Conservation (phyloP, 2,113 vertebrate genomes). For the Chaenogobius annularis region DNA sequence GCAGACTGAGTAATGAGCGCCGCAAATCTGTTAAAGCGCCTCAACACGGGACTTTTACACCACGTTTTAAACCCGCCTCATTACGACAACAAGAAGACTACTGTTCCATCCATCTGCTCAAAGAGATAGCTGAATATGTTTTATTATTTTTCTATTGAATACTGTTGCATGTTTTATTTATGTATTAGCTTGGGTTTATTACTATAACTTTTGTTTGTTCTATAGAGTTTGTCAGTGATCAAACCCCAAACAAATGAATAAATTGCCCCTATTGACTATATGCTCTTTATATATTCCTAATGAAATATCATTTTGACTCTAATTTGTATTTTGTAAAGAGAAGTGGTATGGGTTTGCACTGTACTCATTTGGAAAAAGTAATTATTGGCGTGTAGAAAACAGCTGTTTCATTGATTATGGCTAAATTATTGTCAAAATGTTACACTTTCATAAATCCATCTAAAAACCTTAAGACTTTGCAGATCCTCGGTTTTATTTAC, state of each 20-base stretch:
- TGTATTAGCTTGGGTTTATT: not conserved
- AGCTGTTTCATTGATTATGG: no score
- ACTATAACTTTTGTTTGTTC: not conserved
- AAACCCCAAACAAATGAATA: not conserved
- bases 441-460: no score
- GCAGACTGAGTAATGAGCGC: not conserved
- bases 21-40: slow-evolving; percentile 3
- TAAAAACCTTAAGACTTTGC: no score
- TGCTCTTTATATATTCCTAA: not conserved
- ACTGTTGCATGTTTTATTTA: not conserved
- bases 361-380: no score
- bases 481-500: no score
- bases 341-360: not conserved
- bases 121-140: slow-evolving; percentile 3
- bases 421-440: no score
- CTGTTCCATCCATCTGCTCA: slow-evolving; percentile 6
- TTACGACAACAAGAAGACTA: slow-evolving; percentile 1
- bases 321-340: not conserved
- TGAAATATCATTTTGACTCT: not conserved
- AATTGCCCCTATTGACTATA: not conserved
- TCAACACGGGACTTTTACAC: slow-evolving; percentile 11
- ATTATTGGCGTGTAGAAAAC: no score
- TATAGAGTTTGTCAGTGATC: not conserved
- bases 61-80: slow-evolving; percentile 3
- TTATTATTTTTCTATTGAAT: not conserved